phyloP scores from a whole-genome alignment of 1,140 invertebrate genomes.

The Stegodyphus mimosarum region DNA sequence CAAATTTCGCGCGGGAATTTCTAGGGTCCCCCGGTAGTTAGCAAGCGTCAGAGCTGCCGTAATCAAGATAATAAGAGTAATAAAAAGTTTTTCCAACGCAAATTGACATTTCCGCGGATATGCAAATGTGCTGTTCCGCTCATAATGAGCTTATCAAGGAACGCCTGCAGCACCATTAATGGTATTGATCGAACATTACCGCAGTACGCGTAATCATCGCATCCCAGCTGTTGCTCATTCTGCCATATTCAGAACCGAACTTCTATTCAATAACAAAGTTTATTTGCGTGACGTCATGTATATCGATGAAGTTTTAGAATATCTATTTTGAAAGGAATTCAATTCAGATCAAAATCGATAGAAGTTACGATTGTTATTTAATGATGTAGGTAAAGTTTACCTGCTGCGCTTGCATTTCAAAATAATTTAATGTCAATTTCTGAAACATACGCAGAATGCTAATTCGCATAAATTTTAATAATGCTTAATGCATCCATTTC shows the following conservation, averaged over 20 bases:
- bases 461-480: too few species aligned
- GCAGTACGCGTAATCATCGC: conserved; percentile 26
- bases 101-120: conserved; percentile 54
- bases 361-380: too few species aligned
- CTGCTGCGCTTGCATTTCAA: too few species aligned
- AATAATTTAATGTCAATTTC: too few species aligned
- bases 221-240: conserved; percentile 18
- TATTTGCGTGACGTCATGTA: neutral
- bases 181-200: conserved; percentile 54
- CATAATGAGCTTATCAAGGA: conserved; percentile 42
- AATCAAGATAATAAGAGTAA: conserved; percentile 52
- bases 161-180: conserved; percentile 25
- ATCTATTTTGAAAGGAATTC: neutral
- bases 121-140: conserved; percentile 53
- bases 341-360: too few species aligned
- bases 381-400: too few species aligned
- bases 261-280: conserved; percentile 32
- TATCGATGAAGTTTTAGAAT: neutral
- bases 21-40: conserved; percentile 16
- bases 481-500: too few species aligned
- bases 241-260: neutral
- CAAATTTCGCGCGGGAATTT: conserved; percentile 23
- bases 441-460: too few species aligned
- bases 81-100: conserved; percentile 51
- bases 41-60: conserved; percentile 27